A percentile compares a stretch with the other conserved stretches of the same genome.
phyloP scores from a whole-genome alignment of 2,797 vertebrate species.

The Acanthopagrus latus region DNA sequence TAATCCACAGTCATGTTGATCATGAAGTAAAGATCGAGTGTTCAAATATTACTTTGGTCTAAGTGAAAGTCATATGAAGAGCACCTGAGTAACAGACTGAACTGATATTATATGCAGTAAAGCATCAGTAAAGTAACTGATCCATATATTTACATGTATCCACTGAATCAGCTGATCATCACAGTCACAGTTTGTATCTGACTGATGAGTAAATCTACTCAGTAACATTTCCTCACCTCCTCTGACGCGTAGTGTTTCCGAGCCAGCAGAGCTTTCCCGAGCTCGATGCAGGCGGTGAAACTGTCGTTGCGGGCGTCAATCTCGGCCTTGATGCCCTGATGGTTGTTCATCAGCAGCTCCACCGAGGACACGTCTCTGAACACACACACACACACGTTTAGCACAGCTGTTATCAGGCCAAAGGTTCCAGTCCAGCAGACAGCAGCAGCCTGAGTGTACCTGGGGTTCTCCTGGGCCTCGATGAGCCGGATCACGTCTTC shows the following conservation, averaged over 20 bases:
- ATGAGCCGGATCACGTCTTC: slow-evolving; percentile 97
- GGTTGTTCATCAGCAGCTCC: slow-evolving; percentile 99
- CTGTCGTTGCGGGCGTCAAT: slow-evolving; percentile 97
- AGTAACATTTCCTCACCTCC: slow-evolving; percentile 84
- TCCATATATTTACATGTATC: too few relatives aligned
- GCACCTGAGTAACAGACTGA: too few relatives aligned
- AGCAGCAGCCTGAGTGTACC: slow-evolving; percentile 77
- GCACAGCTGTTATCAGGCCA: too few relatives aligned
- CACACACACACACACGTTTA: not conserved
- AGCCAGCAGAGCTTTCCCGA: slow-evolving; percentile 95
- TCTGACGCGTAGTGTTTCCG: slow-evolving; percentile 95
- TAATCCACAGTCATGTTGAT: too few relatives aligned
- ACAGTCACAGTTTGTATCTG: too few relatives aligned
- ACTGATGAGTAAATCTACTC: too few relatives aligned
- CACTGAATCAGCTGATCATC: too few relatives aligned
- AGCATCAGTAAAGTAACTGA: too few relatives aligned
- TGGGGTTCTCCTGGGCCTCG: slow-evolving; percentile 95
- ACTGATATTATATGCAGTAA: too few relatives aligned
- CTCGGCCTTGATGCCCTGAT: slow-evolving; percentile 98
- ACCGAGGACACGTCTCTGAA: slow-evolving; percentile 95
- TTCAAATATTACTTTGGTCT: too few relatives aligned
- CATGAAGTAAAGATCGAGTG: too few relatives aligned
- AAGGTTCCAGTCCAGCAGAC: accelerated
- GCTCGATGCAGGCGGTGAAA: slow-evolving; percentile 95
- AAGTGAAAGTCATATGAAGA: too few relatives aligned